phyloP scores from a whole-genome alignment of 23 tunicate genomes.

The Trididemnum clinides region DNA sequence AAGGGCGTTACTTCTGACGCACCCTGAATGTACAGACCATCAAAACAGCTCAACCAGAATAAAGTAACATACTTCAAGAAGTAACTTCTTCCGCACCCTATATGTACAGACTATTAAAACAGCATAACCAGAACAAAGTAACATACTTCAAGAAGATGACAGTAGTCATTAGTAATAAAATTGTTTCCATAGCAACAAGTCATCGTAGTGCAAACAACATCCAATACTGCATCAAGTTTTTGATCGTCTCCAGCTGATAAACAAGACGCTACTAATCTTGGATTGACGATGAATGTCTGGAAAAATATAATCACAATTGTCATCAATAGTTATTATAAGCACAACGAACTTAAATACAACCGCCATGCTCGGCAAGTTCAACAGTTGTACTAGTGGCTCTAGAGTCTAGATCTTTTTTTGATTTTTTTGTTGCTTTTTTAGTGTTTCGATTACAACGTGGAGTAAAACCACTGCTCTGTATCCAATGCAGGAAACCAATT shows the following conservation, averaged over 20 bases:
- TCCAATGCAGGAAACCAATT: no score
- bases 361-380: no score
- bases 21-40: no score
- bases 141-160: not conserved
- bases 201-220: not conserved
- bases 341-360: not conserved
- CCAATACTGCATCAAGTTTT: not conserved
- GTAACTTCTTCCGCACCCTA: no score
- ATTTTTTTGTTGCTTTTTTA: not conserved
- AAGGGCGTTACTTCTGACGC: no score
- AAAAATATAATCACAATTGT: not conserved
- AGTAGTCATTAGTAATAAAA: not conserved
- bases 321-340: not conserved
- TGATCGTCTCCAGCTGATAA: not conserved
- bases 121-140: no score
- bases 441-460: not conserved
- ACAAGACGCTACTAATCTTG: not conserved
- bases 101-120: no score
- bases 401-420: no score
- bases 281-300: not conserved
- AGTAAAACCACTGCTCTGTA: no score
- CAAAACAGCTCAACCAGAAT: no score
- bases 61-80: no score
- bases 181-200: slow-evolving; percentile 3
- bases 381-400: no score